Percentiles rank a stretch among this genome's conserved stretches.
These are phyloP conservation scores for Pongo abelii DNA, from an alignment of 2,113 vertebrate species.

Conservation along the genomic window DNA sequence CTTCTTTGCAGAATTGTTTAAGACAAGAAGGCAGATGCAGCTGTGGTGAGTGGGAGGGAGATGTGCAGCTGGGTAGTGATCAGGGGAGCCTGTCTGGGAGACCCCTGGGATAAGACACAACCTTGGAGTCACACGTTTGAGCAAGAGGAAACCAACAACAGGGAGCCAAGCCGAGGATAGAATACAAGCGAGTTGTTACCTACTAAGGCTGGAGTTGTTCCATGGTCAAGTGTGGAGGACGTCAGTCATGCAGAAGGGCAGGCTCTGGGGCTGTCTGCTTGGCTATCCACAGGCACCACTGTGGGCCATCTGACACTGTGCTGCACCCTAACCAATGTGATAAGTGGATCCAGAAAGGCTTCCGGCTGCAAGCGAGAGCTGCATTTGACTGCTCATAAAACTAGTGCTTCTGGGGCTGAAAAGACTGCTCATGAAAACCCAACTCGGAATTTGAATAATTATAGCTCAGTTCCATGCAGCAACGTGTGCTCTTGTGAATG, in stretches of 20 bases:
- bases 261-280: slow-evolving; percentile 50
- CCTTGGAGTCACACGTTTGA: not conserved
- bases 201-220: slow-evolving; percentile 56
- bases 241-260: slow-evolving; percentile 43
- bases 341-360: slow-evolving; percentile 43
- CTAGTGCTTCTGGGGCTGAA: slow-evolving; percentile 47
- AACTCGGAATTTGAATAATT: not conserved
- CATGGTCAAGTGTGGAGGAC: slow-evolving; percentile 50
- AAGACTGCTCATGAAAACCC: not conserved
- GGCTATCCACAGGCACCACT: slow-evolving; percentile 50
- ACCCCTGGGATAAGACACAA: not conserved
- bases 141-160: not conserved
- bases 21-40: not conserved
- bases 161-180: not conserved
- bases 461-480: rapidly evolving
- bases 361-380: slow-evolving; percentile 56
- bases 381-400: slow-evolving; percentile 47
- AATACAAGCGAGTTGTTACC: slow-evolving; percentile 50
- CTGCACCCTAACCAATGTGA: slow-evolving; percentile 48
- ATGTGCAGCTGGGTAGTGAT: not conserved
- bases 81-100: not conserved
- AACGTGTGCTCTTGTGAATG: slow-evolving; percentile 40
- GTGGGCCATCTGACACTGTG: slow-evolving; percentile 34
- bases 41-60: too few relatives aligned
- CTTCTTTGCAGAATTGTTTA: not conserved